Conservation (phyloP, 2,888 invertebrate genomes). For the Limnephilus lunatus region DNA sequence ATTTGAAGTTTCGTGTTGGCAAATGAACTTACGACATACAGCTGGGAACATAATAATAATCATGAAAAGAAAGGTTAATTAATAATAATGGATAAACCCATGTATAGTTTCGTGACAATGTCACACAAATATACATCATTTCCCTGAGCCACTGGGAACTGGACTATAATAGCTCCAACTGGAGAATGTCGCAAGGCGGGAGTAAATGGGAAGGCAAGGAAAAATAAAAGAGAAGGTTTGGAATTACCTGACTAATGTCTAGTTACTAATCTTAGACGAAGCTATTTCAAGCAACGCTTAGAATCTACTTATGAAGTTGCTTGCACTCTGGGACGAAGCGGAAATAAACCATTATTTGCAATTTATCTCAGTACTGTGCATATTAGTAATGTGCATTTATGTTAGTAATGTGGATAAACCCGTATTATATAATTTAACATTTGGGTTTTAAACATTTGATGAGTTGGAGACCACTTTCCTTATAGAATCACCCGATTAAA, state of each 20-base stretch:
- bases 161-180: not conserved
- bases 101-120: not conserved
- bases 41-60: no score
- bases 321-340: not conserved
- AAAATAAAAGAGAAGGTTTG: not conserved
- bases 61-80: no score
- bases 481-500: no score
- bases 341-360: not conserved
- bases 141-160: not conserved
- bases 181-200: not conserved
- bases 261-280: not conserved
- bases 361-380: not conserved
- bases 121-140: not conserved
- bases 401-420: no score
- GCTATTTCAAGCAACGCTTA: not conserved
- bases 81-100: not conserved
- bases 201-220: not conserved
- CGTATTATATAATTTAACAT: no score
- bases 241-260: not conserved
- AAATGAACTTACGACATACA: no score
- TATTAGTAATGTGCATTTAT: no score
- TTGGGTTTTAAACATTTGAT: no score
- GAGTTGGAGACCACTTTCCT: no score
- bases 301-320: not conserved
- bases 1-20: no score